phyloP scores from a whole-genome alignment of 2,113 vertebrate species.

The Mesoclemmys tuberculata region DNA sequence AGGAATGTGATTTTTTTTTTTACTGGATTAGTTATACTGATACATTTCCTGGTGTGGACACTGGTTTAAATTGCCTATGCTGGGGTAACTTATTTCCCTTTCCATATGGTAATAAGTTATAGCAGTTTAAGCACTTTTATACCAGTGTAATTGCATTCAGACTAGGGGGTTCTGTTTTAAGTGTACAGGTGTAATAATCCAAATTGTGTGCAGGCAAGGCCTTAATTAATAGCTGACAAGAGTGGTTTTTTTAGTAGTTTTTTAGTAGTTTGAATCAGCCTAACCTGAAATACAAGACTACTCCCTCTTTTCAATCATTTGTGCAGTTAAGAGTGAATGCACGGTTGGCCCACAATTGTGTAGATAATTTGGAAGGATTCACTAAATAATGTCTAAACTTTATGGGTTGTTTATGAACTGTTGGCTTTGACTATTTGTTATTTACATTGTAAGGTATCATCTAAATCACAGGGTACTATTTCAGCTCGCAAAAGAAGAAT shows the following conservation, averaged over 20 bases:
- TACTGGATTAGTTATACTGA: not conserved
- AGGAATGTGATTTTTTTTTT: not conserved
- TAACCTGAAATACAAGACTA: not conserved
- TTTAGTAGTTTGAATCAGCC: not conserved
- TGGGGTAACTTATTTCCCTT: not conserved
- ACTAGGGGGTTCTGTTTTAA: not conserved
- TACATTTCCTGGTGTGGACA: not conserved
- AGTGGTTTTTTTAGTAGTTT: too few relatives aligned
- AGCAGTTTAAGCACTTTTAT: not conserved
- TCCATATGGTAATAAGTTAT: not conserved
- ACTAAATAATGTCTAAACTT: not conserved
- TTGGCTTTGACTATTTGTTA: not conserved
- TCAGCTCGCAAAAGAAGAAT: not conserved
- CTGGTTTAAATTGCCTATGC: not conserved
- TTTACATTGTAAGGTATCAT: not conserved
- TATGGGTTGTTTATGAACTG: not conserved
- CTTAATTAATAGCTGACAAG: not conserved
- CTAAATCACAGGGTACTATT: not conserved
- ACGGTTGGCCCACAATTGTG: not conserved
- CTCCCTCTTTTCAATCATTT: not conserved
- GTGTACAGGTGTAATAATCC: not conserved
- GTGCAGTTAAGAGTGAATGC: not conserved
- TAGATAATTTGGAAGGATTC: not conserved
- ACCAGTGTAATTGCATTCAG: not conserved
- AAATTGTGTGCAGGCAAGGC: not conserved